Conservation (phyloP, 1,140 invertebrate species). For the Temnothorax longispinosus region DNA sequence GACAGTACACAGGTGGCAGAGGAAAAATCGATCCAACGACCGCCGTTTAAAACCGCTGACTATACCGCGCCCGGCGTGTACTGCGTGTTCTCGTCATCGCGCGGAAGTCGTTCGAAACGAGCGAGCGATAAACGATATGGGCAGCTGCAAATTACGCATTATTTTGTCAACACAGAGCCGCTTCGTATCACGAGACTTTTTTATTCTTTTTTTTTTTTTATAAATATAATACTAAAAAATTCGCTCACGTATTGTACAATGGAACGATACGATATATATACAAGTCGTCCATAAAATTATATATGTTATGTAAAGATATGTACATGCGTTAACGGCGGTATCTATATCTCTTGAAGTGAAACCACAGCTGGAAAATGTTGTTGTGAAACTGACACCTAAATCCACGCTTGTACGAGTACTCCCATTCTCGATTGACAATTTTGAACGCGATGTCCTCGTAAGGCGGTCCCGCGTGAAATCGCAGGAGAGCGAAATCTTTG, state of each 20-base stretch:
- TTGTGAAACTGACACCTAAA: constrained; percentile 99
- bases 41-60: constrained; percentile 61
- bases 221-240: constrained; percentile 32
- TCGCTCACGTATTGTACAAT: not conserved
- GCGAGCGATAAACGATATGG: constrained; percentile 4
- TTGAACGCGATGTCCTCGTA: constrained; percentile 99
- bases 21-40: constrained; percentile 79
- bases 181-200: not conserved
- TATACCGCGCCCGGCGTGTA: constrained; percentile 40
- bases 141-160: not conserved
- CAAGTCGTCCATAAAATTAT: not conserved
- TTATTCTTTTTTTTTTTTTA: constrained; percentile 12
- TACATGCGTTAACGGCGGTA: constrained; percentile 92
- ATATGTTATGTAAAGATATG: constrained; percentile 21
- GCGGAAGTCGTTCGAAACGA: constrained; percentile 36
- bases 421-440: constrained; percentile 99
- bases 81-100: constrained; percentile 37
- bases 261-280: constrained; percentile 6
- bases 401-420: constrained; percentile 99
- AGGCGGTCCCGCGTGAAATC: constrained; percentile 98
- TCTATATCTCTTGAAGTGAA: constrained; percentile 99
- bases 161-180: not conserved
- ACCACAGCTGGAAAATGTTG: constrained; percentile 99
- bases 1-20: constrained; percentile 73
- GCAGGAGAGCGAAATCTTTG: constrained; percentile 97